A percentile compares a stretch with the other conserved stretches of the same genome.
phyloP scores from a whole-genome alignment of 2,113 vertebrate genomes.

The Gambusia affinis region DNA sequence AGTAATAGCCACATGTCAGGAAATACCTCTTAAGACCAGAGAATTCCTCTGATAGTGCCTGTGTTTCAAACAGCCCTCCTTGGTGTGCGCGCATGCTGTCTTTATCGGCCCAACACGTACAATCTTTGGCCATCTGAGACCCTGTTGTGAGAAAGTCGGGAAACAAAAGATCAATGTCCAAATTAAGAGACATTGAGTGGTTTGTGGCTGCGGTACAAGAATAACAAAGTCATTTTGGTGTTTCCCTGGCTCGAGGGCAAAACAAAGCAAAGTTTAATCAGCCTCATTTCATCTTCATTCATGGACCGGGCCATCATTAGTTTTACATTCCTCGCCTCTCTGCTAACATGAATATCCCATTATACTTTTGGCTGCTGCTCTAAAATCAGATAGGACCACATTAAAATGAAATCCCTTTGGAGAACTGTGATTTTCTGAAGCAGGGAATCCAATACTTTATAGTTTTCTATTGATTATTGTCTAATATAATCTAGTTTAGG shows the following conservation, averaged over 20 bases:
- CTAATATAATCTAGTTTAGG: background rate
- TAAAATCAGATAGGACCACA: conserved; percentile 40
- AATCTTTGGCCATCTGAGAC: background rate
- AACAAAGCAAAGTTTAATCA: conserved; percentile 68
- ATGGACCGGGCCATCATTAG: conserved; percentile 43
- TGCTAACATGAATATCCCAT: conserved; percentile 36
- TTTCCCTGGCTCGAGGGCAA: conserved; percentile 71
- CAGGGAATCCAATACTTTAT: conserved; percentile 20
- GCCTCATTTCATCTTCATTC: conserved; percentile 64
- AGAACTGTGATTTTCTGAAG: conserved; percentile 23
- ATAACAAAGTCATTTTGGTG: conserved; percentile 76
- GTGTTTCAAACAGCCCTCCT: background rate
- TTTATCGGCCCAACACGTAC: background rate
- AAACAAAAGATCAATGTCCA: conserved; percentile 22
- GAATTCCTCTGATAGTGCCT: conserved; percentile 58
- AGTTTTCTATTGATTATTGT: conserved; percentile 38
- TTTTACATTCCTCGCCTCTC: conserved; percentile 52
- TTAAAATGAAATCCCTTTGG: conserved; percentile 29
- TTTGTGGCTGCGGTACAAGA: conserved; percentile 65
- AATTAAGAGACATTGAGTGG: conserved; percentile 49
- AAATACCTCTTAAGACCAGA: conserved; percentile 64
- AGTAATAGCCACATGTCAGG: conserved; percentile 65
- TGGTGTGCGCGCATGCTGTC: background rate
- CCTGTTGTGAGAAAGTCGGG: conserved; percentile 14
- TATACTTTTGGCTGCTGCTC: conserved; percentile 32